These are phyloP conservation scores for Parelbella ahira DNA, from an alignment of 2,888 invertebrate species.

Conservation along the genomic window DNA sequence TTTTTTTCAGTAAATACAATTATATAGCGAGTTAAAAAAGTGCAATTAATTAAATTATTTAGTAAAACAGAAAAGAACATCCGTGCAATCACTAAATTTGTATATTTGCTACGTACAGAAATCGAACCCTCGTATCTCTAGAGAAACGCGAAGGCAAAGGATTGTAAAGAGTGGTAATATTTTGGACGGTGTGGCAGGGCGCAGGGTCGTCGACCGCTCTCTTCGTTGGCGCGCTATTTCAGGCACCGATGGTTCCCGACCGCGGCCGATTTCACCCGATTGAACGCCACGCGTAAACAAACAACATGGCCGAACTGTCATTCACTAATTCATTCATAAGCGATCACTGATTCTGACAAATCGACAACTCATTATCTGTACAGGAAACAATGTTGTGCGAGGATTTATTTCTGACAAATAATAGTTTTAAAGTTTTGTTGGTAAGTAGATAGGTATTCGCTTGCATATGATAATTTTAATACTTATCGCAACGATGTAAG, in stretches of 20 bases:
- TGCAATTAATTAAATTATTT: too few species aligned
- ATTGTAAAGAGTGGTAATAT: slow-evolving; percentile 68
- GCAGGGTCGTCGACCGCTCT: slow-evolving; percentile 73
- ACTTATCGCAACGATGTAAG: too few species aligned
- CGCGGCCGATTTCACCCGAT: slow-evolving; percentile 59
- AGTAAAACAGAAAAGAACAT: too few species aligned
- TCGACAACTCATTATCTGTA: slow-evolving; percentile 52
- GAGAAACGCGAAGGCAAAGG: slow-evolving; percentile 34
- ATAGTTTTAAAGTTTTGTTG: too few species aligned
- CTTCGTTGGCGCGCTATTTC: slow-evolving; percentile 76
- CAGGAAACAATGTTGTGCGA: slow-evolving; percentile 29
- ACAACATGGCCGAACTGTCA: slow-evolving; percentile 77
- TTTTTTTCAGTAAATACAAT: too few species aligned
- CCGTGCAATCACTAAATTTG: too few species aligned
- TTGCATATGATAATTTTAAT: too few species aligned
- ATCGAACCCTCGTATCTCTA: slow-evolving; percentile 16
- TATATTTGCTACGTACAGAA: too few species aligned
- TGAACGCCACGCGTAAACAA: slow-evolving; percentile 71
- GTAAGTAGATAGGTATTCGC: too few species aligned
- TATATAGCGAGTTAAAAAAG: too few species aligned
- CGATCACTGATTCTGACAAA: slow-evolving; percentile 69
- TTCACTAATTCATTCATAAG: slow-evolving; percentile 78
- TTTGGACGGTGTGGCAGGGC: slow-evolving; percentile 66
- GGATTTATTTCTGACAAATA: too few species aligned
- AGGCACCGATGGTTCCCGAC: slow-evolving; percentile 61